phyloP scores from a whole-genome alignment of 2,113 vertebrate species.

The Shinisaurus crocodilurus region DNA sequence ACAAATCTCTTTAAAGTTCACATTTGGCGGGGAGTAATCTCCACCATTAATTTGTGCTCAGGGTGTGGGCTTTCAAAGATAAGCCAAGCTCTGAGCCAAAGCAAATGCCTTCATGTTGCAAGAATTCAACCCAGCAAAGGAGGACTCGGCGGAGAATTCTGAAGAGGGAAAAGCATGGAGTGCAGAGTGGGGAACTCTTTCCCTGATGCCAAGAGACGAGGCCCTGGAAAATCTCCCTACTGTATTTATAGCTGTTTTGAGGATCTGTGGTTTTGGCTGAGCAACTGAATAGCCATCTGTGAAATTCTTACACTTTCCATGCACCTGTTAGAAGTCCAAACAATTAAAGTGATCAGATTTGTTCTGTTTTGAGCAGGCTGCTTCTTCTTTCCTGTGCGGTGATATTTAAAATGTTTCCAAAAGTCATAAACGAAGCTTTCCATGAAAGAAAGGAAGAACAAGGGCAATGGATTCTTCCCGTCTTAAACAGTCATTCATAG shows the following conservation, averaged over 20 bases:
- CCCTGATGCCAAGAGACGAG: slow-evolving; percentile 26
- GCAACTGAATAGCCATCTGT: slow-evolving; percentile 41
- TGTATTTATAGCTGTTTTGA: slow-evolving; percentile 11
- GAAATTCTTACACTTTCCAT: not conserved
- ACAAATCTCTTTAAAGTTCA: slow-evolving; percentile 64
- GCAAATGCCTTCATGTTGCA: slow-evolving; percentile 40
- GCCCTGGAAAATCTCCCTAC: slow-evolving; percentile 18
- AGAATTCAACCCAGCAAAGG: slow-evolving; percentile 43
- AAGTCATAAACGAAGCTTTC: not conserved
- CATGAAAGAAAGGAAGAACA: not conserved
- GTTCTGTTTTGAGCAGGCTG: not conserved
- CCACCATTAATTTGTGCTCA: slow-evolving; percentile 51
- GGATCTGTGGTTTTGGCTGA: slow-evolving; percentile 17
- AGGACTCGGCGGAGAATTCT: not conserved
- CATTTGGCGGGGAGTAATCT: slow-evolving; percentile 58
- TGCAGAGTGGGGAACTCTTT: slow-evolving; percentile 23
- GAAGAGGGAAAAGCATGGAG: slow-evolving; percentile 13
- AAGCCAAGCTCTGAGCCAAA: slow-evolving; percentile 45
- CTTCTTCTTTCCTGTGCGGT: not conserved
- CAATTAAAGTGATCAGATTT: not conserved
- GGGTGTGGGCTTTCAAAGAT: slow-evolving; percentile 56
- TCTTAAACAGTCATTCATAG: not conserved
- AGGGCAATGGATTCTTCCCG: not conserved
- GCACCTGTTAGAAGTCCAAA: not conserved
- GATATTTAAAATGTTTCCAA: not conserved